Evolutionary conservation across 2,797 vertebrate genomes (phyloP), one percentile per base, ranked within the genome.

Genomic region (Hypotaenidia okinawae): DNA sequence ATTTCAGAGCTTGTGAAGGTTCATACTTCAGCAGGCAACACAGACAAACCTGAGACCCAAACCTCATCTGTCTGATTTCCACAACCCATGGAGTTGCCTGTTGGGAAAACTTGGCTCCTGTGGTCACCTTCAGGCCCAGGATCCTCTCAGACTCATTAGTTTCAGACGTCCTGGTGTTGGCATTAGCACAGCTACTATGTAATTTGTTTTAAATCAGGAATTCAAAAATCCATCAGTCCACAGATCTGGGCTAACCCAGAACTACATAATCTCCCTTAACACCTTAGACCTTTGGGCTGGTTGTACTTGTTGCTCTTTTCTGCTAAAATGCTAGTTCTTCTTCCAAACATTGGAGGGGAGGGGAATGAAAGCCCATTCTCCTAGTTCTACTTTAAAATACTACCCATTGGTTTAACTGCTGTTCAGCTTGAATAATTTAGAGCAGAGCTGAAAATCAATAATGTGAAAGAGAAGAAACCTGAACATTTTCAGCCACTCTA

Each of bases 81-180:
- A 3, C 1, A 15, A 19, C 3, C 13, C 24, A 30, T 1, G 2
- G 45, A 74, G 3, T 15, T 59, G 6, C 5, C 24, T 52, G 6
- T 47, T 62, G n/a, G 33, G 30, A 87, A 90, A 63, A 78, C 4
- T 28, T 41, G 33, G 2, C 3, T 10, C 7, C 3, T 6, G 2
- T 30, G 35, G 15, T 49, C 27, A 4, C 17, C n/a, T 63, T 72
- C 47, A 87, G 18, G 12, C 2, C 25, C 25, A 66, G 15, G 14
- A 35, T 69, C 19, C 22, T 87, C n/a, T 72, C 54, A 67, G 11
- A 23, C 3, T 33, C 7, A 1, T 10, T 24, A 32, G 21, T 12
- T 13, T 4, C 25, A 82, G 33, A n/a, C 5, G 13, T 66, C 18
- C 45, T 28, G 62, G 22, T 10, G 16, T 49, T 28, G n/a, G 6